Conservation (phyloP, 2,113 vertebrate species). For the Albula glossodonta region DNA sequence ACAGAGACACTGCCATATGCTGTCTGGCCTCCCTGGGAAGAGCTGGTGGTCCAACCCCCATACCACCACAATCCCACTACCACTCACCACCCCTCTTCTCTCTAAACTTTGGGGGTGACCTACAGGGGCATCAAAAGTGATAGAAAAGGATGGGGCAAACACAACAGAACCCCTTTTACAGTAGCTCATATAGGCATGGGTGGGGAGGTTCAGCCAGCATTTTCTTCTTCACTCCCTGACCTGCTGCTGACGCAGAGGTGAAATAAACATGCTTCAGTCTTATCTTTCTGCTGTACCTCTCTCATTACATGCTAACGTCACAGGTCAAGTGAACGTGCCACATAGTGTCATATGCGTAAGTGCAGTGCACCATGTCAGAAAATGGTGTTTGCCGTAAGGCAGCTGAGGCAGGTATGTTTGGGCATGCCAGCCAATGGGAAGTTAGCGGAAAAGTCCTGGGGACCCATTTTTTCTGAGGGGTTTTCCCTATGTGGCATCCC, state of each 20-base stretch:
- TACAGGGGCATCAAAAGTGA: too few species aligned
- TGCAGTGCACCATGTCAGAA: not conserved
- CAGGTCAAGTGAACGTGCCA: too few species aligned
- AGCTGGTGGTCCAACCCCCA: constrained; percentile 23
- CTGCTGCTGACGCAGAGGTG: too few species aligned
- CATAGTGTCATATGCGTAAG: not conserved
- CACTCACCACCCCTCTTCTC: not conserved
- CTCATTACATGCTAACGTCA: not conserved
- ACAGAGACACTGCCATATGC: constrained; percentile 73
- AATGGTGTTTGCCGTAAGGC: not conserved
- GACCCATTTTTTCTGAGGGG: not conserved
- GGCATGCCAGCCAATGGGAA: not conserved
- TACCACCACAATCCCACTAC: too few species aligned
- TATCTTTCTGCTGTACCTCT: not conserved
- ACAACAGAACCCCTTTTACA: too few species aligned
- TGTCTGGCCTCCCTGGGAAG: constrained; percentile 68
- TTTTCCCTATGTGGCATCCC: not conserved
- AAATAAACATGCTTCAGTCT: too few species aligned
- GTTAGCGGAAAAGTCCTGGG: not conserved
- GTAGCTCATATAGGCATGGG: too few species aligned
- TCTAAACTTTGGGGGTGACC: too few species aligned
- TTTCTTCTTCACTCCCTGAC: too few species aligned
- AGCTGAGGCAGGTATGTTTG: not conserved
- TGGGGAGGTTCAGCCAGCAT: too few species aligned
- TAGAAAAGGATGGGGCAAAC: too few species aligned